phyloP scores from a whole-genome alignment of 2,113 vertebrate genomes.

The Penelope pileata region DNA sequence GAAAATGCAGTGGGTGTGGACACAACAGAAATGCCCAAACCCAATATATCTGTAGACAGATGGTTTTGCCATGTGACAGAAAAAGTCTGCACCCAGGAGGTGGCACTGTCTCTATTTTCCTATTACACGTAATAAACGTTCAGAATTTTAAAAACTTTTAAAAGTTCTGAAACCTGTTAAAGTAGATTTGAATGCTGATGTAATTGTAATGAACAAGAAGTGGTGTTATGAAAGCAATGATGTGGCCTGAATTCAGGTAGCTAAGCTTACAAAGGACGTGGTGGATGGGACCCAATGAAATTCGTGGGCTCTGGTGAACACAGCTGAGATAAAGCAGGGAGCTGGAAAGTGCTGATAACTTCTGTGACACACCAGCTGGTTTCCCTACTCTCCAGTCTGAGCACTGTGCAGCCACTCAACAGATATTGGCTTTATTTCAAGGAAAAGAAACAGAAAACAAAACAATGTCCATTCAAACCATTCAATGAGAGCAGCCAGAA shows the following conservation, averaged over 20 bases:
- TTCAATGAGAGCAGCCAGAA: background rate
- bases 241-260: background rate
- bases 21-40: background rate
- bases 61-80: background rate
- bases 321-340: background rate
- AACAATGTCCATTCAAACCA: background rate
- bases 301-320: background rate
- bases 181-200: background rate
- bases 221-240: background rate
- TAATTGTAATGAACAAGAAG: background rate
- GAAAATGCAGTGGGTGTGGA: slow-evolving; percentile 50
- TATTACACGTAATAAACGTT: background rate
- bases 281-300: background rate
- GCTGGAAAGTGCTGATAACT: background rate
- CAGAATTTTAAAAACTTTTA: background rate
- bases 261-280: background rate
- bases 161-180: background rate
- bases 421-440: background rate
- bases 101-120: background rate
- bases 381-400: background rate
- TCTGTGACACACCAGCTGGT: background rate
- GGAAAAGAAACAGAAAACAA: background rate
- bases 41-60: background rate
- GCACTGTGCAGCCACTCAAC: background rate
- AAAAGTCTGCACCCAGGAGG: background rate